These are phyloP conservation scores for Hippoglossus hippoglossus DNA, from an alignment of 2,797 vertebrate species.

Conservation along the genomic window DNA sequence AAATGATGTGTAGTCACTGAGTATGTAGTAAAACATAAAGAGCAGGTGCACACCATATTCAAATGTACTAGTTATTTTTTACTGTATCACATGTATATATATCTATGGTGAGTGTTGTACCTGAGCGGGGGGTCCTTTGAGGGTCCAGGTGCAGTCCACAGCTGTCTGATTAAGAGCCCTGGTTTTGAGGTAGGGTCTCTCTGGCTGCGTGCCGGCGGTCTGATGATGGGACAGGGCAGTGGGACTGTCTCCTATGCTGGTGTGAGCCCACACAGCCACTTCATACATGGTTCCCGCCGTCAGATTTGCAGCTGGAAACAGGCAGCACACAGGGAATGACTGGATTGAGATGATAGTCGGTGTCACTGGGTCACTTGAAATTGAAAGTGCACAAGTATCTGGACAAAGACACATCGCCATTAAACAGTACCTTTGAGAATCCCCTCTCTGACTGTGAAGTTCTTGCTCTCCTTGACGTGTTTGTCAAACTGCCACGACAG, in stretches of 20 bases:
- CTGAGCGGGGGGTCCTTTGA: constrained; percentile 80
- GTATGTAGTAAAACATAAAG: too few relatives aligned
- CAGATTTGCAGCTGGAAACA: constrained; percentile 87
- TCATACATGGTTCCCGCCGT: constrained; percentile 93
- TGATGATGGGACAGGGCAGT: constrained; percentile 87
- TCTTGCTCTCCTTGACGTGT: constrained; percentile 91
- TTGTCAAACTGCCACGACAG: constrained; percentile 94
- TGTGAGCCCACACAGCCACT: constrained; percentile 94
- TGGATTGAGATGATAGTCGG: not conserved
- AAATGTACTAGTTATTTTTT: too few relatives aligned
- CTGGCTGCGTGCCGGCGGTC: constrained; percentile 87
- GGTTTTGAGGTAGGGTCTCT: constrained; percentile 89
- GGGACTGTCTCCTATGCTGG: constrained; percentile 92
- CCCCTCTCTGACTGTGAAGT: constrained; percentile 80
- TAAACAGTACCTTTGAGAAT: constrained; percentile 85
- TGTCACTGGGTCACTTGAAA: not conserved
- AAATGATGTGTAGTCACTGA: too few relatives aligned
- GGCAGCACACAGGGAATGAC: not conserved
- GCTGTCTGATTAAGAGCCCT: constrained; percentile 93
- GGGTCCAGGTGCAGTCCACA: constrained; percentile 93
- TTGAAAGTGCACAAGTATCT: not conserved
- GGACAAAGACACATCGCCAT: not conserved
- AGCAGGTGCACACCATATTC: too few relatives aligned
- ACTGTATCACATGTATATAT: too few relatives aligned
- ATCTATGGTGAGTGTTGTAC: constrained; percentile 67